These are phyloP conservation scores for Panthera leo DNA, from an alignment of 2,113 vertebrate species.

Conservation along the genomic window DNA sequence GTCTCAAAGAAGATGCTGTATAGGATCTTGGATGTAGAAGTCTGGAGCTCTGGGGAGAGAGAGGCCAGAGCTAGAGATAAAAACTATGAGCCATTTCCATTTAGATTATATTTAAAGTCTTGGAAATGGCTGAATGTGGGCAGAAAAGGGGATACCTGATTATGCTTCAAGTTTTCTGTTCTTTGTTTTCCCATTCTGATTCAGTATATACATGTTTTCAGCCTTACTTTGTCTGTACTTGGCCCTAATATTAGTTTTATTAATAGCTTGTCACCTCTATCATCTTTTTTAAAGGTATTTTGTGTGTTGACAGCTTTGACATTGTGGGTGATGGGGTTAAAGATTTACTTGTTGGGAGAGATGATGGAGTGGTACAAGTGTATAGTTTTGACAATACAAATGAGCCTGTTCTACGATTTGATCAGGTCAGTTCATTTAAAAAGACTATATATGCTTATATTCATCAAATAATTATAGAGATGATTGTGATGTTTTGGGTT, in stretches of 20 bases:
- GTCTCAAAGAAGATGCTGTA: background rate
- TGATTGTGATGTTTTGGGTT: background rate
- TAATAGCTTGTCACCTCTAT: background rate
- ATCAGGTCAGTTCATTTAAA: constrained; percentile 87
- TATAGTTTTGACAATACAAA: constrained; percentile 89
- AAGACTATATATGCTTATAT: background rate
- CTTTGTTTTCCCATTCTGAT: background rate
- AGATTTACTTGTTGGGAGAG: constrained; percentile 94
- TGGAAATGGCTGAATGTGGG: background rate
- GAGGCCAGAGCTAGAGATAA: background rate
- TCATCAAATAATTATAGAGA: background rate
- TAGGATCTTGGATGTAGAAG: background rate
- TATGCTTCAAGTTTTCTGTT: background rate
- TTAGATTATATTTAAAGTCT: background rate
- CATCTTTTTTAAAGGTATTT: constrained; percentile 86
- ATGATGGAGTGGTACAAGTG: constrained; percentile 94
- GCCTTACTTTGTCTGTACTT: background rate
- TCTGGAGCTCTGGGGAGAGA: background rate
- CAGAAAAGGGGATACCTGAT: background rate
- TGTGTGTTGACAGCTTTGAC: constrained; percentile 96
- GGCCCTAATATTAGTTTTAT: background rate
- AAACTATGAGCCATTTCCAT: background rate
- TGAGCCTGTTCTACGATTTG: constrained; percentile 90
- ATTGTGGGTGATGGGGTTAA: constrained; percentile 96
- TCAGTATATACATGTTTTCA: background rate